Conservation (phyloP, 2,113 vertebrate genomes). For the Aix galericulata region DNA sequence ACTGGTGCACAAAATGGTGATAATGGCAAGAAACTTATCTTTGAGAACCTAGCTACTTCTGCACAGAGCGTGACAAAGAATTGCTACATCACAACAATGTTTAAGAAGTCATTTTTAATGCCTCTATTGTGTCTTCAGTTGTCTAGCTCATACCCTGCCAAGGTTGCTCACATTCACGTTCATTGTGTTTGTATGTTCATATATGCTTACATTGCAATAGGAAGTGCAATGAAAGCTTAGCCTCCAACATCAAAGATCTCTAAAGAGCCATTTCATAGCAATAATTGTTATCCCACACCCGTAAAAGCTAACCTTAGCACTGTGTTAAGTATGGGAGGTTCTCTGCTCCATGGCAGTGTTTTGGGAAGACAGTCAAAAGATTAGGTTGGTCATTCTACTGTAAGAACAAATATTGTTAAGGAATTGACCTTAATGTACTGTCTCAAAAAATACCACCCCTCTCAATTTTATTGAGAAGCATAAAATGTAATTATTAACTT, state of each 20-base stretch:
- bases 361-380: neutral
- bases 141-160: neutral
- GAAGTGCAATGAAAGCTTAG: neutral
- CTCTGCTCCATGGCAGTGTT: neutral
- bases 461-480: neutral
- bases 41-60: neutral
- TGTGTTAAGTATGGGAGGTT: neutral
- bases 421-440: neutral
- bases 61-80: neutral
- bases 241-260: neutral
- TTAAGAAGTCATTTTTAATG: neutral
- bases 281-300: neutral
- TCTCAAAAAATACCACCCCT: neutral
- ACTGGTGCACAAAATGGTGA: neutral
- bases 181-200: accelerated
- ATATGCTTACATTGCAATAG: neutral
- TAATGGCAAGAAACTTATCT: neutral
- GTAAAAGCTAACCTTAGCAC: neutral
- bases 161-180: neutral
- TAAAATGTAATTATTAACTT: constrained; percentile 23
- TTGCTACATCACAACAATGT: neutral
- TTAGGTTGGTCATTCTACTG: neutral
- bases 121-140: neutral
- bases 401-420: constrained; percentile 14
- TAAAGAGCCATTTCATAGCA: neutral